A percentile compares a stretch with the other conserved stretches of the same genome.
Conservation (phyloP, 2,797 vertebrate species). For the Smutsia temminckii region DNA sequence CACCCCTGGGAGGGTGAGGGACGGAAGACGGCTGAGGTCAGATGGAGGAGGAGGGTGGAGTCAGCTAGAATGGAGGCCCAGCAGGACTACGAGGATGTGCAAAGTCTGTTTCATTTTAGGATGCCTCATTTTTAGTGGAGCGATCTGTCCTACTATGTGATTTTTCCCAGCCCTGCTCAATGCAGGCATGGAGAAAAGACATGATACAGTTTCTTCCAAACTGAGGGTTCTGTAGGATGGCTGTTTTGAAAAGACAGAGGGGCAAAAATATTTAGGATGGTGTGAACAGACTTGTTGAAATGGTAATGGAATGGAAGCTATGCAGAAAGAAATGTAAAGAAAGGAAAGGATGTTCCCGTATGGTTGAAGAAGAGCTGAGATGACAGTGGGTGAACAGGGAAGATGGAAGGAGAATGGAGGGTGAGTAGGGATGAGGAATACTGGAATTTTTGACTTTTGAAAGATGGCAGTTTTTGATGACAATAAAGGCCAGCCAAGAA, state of each 20-base stretch:
- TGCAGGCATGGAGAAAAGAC: not conserved
- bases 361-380: not conserved
- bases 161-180: not conserved
- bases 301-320: not conserved
- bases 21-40: not conserved
- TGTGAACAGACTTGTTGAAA: not conserved
- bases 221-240: not conserved
- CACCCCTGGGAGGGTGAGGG: not conserved
- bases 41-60: not conserved
- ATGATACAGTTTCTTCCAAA: not conserved
- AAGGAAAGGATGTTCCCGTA: too few species aligned
- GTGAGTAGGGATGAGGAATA: not conserved
- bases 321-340: not conserved
- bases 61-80: too few species aligned
- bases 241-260: not conserved
- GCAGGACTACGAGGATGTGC: not conserved
- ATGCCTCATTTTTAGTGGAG: not conserved
- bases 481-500: not conserved
- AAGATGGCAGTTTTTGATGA: not conserved
- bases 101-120: not conserved
- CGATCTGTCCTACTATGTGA: not conserved
- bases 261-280: not conserved
- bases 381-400: too few species aligned
- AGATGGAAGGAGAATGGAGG: not conserved
- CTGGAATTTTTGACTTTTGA: not conserved